These are phyloP conservation scores for Sebastolobus altivelis DNA, from an alignment of 2,797 vertebrate species.

Conservation along the genomic window DNA sequence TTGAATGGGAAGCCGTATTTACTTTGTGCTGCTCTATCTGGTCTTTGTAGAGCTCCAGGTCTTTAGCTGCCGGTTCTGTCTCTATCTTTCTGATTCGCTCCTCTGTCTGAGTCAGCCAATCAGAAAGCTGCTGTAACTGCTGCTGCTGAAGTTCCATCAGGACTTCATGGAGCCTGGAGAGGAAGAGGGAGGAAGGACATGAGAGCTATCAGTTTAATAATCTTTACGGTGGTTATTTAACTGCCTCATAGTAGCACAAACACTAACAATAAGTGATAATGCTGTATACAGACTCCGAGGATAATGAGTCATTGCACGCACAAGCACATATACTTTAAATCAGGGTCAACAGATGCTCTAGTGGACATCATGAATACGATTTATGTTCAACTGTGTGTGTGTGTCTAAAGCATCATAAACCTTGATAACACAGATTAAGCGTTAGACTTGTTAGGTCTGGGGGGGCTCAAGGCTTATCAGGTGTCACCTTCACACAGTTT, in stretches of 20 bases:
- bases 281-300: background rate
- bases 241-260: conserved; percentile 11
- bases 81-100: conserved; percentile 94
- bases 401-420: conserved; percentile 43
- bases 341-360: conserved; percentile 33
- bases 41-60: conserved; percentile 87
- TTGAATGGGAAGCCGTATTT: conserved; percentile 44
- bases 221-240: conserved; percentile 6
- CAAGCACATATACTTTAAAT: background rate
- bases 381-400: conserved; percentile 26
- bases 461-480: conserved; percentile 27
- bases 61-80: conserved; percentile 78
- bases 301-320: conserved; percentile 5
- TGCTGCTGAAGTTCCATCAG: conserved; percentile 97
- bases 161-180: conserved; percentile 92
- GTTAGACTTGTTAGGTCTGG: conserved; percentile 26
- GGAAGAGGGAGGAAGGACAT: background rate
- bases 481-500: conserved; percentile 38
- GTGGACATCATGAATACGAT: conserved; percentile 18
- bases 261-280: background rate
- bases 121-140: conserved; percentile 95
- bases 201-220: background rate
- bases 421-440: conserved; percentile 41
- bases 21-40: conserved; percentile 96
- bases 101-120: conserved; percentile 94